A percentile compares a stretch with the other conserved stretches of the same genome.
These are phyloP conservation scores for Drosophila takahashii DNA, from an alignment of 1,140 invertebrate genomes.

Conservation along the genomic window DNA sequence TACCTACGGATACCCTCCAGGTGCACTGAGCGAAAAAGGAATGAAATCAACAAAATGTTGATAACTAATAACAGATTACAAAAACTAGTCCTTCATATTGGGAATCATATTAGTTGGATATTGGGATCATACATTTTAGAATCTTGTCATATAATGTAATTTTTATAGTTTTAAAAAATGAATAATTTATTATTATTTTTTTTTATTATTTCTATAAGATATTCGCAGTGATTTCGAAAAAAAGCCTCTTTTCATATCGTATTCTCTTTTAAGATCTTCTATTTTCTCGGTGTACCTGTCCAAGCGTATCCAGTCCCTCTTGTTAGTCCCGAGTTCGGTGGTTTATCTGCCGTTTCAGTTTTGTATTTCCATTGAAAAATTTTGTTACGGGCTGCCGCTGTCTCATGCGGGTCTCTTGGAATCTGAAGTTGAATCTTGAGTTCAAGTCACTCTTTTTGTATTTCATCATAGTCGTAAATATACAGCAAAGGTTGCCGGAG, in stretches of 20 bases:
- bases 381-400: constrained; percentile 38
- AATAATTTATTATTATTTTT: too few relatives aligned
- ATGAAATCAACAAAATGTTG: too few relatives aligned
- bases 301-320: constrained; percentile 2
- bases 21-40: constrained; percentile 1
- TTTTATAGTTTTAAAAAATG: too few relatives aligned
- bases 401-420: constrained; percentile 65
- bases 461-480: constrained; percentile 73
- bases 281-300: constrained; percentile 18
- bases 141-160: not conserved
- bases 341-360: constrained; percentile 63
- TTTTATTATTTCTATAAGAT: too few relatives aligned
- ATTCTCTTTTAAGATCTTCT: not conserved
- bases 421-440: constrained; percentile 56
- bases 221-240: not conserved
- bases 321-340: constrained; percentile 17
- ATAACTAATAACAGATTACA: too few relatives aligned
- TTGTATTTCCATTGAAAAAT: constrained; percentile 68
- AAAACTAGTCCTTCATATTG: too few relatives aligned
- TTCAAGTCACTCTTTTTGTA: constrained; percentile 47
- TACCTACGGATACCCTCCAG: constrained; percentile 33
- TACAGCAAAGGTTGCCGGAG: constrained; percentile 12
- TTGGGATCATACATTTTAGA: too few relatives aligned
- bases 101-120: too few relatives aligned
- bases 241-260: not conserved